A percentile compares a stretch with the other conserved stretches of the same genome.
phyloP scores from a whole-genome alignment of 2,113 vertebrate genomes.

The Xenopus borealis region DNA sequence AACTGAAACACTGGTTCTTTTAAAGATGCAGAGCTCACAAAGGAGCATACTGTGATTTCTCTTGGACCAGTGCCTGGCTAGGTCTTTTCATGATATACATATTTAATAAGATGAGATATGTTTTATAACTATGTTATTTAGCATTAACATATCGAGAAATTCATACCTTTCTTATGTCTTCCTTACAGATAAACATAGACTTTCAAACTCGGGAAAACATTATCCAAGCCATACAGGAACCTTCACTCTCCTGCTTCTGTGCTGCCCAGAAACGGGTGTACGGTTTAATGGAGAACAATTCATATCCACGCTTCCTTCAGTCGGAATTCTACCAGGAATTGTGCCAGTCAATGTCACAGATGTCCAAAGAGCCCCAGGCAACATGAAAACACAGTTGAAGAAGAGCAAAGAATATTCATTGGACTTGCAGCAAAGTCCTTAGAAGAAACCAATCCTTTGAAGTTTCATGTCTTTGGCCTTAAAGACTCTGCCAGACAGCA shows the following conservation, averaged over 20 bases:
- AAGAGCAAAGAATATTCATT: not conserved
- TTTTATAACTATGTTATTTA: too few species aligned
- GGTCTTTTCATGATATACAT: too few species aligned
- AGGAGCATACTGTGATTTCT: too few species aligned
- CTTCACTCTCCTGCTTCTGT: conserved; percentile 71
- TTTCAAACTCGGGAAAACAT: conserved; percentile 80
- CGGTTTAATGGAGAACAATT: conserved; percentile 87
- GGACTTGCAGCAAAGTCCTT: not conserved
- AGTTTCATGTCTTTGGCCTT: not conserved
- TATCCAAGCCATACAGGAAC: conserved; percentile 66
- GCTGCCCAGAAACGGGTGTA: conserved; percentile 82
- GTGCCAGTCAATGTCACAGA: conserved; percentile 59
- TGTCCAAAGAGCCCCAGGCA: conserved; percentile 52
- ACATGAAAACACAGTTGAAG: not conserved
- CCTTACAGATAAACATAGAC: conserved; percentile 84
- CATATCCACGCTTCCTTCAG: conserved; percentile 84
- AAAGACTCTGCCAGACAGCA: conserved; percentile 43
- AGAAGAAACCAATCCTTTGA: not conserved
- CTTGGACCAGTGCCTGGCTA: too few species aligned
- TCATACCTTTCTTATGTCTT: not conserved
- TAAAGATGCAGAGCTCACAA: too few species aligned
- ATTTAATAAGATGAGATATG: too few species aligned
- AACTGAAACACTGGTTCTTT: too few species aligned
- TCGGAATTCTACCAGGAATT: conserved; percentile 73
- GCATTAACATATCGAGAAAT: too few species aligned